Evolutionary conservation across 92 coral and sea anemone genomes (phyloP).

Genomic region (Bergia puertoricense): DNA sequence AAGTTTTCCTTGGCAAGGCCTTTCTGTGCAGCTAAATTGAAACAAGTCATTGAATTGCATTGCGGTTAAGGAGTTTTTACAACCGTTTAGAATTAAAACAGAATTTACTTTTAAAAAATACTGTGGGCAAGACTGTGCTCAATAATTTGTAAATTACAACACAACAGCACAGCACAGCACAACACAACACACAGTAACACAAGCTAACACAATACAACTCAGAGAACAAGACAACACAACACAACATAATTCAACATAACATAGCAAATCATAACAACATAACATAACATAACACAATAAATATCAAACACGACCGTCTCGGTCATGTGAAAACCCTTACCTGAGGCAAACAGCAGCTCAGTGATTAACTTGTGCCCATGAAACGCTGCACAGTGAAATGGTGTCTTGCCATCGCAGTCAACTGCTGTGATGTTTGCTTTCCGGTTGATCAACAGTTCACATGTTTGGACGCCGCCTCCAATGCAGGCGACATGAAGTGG

Average conservation of each 20-base stretch:
- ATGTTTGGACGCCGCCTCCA: constrained; percentile 47
- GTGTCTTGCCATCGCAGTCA: constrained; percentile 57
- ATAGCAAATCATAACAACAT: neutral
- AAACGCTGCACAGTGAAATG: constrained; percentile 61
- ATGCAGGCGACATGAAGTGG: constrained; percentile 65
- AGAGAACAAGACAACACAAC: neutral
- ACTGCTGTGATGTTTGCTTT: constrained; percentile 52
- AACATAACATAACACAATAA: neutral
- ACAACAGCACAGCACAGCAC: neutral
- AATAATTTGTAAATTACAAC: neutral
- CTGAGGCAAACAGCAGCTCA: constrained; percentile 62
- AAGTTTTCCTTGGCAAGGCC: constrained; percentile 20
- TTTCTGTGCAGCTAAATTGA: constrained; percentile 54
- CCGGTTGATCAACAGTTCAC: constrained; percentile 52
- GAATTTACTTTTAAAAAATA: too few species aligned
- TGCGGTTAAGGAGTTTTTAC: neutral
- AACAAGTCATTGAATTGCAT: neutral
- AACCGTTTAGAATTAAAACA: neutral
- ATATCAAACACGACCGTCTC: neutral
- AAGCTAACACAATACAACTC: neutral
- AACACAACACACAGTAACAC: neutral
- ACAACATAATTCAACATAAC: neutral
- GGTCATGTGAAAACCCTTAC: constrained; percentile 12
- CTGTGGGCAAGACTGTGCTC: too few species aligned
- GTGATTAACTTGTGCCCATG: constrained; percentile 48